These are phyloP conservation scores for Magallana nippona DNA, from an alignment of 2,888 invertebrate species.

Conservation along the genomic window DNA sequence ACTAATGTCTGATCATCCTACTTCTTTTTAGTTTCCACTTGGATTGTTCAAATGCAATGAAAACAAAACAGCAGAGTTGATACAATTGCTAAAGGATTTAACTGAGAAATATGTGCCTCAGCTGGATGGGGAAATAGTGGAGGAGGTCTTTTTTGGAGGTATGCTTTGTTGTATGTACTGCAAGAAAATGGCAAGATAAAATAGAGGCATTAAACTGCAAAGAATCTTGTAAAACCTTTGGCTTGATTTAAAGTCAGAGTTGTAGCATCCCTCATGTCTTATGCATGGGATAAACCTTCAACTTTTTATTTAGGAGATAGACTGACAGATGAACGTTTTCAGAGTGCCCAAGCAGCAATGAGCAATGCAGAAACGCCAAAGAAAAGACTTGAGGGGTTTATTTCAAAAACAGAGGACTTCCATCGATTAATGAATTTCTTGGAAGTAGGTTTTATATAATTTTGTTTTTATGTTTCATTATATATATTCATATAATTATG, in stretches of 20 bases:
- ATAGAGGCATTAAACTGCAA: background rate
- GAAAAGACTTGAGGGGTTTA: conserved; percentile 25
- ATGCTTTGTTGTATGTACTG: background rate
- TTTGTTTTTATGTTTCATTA: too few species aligned
- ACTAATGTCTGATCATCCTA: too few species aligned
- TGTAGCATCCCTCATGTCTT: background rate
- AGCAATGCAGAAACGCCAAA: background rate
- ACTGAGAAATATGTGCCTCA: conserved; percentile 44
- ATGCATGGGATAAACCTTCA: too few species aligned
- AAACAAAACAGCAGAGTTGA: conserved; percentile 43
- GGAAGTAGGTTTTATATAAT: conserved; percentile 4
- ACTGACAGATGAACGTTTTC: conserved; percentile 30
- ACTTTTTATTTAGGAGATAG: background rate
- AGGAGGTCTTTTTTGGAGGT: conserved; percentile 49
- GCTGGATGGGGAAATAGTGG: conserved; percentile 43
- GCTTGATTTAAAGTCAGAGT: background rate
- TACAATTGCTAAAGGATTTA: conserved; percentile 35
- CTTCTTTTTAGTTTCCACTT: conserved; percentile 36
- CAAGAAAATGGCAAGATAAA: background rate
- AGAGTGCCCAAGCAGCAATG: conserved; percentile 32
- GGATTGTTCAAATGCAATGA: conserved; percentile 43
- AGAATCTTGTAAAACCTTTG: background rate
- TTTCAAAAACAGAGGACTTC: conserved; percentile 31
- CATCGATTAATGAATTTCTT: conserved; percentile 41
- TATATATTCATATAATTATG: too few species aligned